Base-by-base conservation (phyloP, 2,888 invertebrate genomes). In the Rhagophthalmus giganteus region DNA sequence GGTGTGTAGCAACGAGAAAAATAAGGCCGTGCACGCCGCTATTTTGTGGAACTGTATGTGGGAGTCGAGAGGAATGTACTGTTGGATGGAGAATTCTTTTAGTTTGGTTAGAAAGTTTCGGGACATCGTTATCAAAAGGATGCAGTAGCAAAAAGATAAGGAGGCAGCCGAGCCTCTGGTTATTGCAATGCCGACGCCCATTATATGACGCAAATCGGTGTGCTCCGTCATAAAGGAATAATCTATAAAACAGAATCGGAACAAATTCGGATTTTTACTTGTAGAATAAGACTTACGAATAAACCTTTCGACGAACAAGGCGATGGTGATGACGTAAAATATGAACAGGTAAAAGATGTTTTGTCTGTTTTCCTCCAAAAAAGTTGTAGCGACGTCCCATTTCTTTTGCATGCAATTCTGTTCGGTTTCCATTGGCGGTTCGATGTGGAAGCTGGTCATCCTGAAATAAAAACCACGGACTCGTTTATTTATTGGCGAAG, bases 11-110 rank as follows among this genome's bases (percentile, higher is more conserved):
- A 95, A 77, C 0, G 94, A 92, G 76, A 96, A 96, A 76, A 96
- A 93, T 0, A 94, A 77, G 0, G 94, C 95, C 0, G 96, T 96
- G 63, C 94, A 90, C 0, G 96, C 97, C 0, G 93, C 94, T 42
- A 97, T 94, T 77, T 96, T 96, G 74, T 97, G 97, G 73, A 97
- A 97, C 68, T 94, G 94, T 42, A 97, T 94, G 67, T 96, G 94
- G 0, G 95, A 90, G 72, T 97, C 96, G 12, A 95, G 74, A 0
- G 95, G 95, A 46, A 94, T 91, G 74, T 93, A 95, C 67, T 95
- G 94, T 63, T 94, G 94, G 40, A 95, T 85, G 33, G 93, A 89
- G 67, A 94, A 93, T 69, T 95, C 94, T 76, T 97, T 92, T 2
- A 96, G 78, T 71, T 94, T 93, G 0, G 96, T 97, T 49, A 96